Evolutionary conservation across 1,140 invertebrate genomes (phyloP), one percentile per base, ranked within the genome.

Genomic region (Paralvinella palmiformis): DNA sequence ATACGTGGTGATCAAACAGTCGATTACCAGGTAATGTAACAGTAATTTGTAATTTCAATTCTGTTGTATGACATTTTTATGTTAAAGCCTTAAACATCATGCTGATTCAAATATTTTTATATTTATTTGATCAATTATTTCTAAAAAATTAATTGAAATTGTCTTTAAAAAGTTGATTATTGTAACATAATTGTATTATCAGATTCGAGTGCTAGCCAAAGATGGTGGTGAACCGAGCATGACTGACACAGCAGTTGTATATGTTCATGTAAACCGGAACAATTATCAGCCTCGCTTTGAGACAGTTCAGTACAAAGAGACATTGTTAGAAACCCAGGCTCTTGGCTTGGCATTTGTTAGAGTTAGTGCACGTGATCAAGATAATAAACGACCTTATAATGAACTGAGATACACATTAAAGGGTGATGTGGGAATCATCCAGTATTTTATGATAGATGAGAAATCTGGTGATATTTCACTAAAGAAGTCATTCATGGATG

Each of bases 361-460:
- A 22, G 33, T 53, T n/a, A 58, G 17, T 17, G 63, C 31, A n/a
- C 6, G 22, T 17, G 53, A 59, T 50, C 6, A 48, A 44, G 66
- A 60, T 33, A 10, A 57, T 10, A 63, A 57, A 36, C 7, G 27
- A 31, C 62, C 62, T 1, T 63, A 63, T 33, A 63, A 63, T 3
- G 7, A n/a, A 10, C 7, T 56, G 15, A 13, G n/a, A 3, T 64
- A 50, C 56, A 27, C 17, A 20, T 27, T 64, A 91, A 90, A 0
- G 81, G 88, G 27, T 89, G 88, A 33, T 90, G 90, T 0, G 7
- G 50, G 44, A 72, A 86, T 90, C 0, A 83, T 83, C 0, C 89
- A 89, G 70, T 93, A 91, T 74, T 94, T 94, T 81, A 86, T 90
- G 65, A 88, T 94, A 4, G 90, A 94, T 79, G 84, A 89, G 0